These are phyloP conservation scores for Punctoribates punctum DNA, from an alignment of 2,888 invertebrate species.

Conservation along the genomic window DNA sequence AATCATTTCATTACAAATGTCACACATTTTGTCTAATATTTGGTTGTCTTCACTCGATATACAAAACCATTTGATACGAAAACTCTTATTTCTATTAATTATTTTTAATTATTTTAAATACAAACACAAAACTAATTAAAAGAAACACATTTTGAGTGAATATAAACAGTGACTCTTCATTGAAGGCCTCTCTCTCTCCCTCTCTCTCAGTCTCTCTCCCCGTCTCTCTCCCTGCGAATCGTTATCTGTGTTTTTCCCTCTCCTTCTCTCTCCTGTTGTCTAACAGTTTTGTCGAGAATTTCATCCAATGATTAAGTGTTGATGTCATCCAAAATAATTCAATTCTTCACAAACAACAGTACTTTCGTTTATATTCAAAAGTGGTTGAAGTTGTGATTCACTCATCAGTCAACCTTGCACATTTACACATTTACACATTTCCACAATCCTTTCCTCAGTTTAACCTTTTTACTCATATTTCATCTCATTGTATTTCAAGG, in stretches of 20 bases:
- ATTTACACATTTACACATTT: no score
- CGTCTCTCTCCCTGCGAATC: not conserved
- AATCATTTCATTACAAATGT: constrained; percentile 89
- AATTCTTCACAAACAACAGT: not conserved
- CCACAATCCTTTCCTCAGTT: no score
- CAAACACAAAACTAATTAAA: not conserved
- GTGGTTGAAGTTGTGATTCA: no score
- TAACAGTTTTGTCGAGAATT: not conserved
- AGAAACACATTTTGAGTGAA: constrained; percentile 6
- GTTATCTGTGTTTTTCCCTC: not conserved
- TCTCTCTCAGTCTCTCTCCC: not conserved
- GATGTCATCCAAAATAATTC: constrained; percentile 22
- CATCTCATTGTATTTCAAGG: no score
- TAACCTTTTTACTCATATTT: no score
- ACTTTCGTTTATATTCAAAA: no score
- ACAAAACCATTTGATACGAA: not conserved
- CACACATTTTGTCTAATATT: constrained; percentile 66
- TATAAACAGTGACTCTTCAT: not conserved
- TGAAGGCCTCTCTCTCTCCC: not conserved
- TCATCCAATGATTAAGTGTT: constrained; percentile 10
- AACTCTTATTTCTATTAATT: not conserved
- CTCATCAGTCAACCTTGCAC: no score
- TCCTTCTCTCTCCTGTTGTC: not conserved
- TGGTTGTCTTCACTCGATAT: not conserved
- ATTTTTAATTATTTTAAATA: not conserved